Evolutionary conservation across 2,113 vertebrate species (phyloP).

Genomic region (Elanus axillaris): DNA sequence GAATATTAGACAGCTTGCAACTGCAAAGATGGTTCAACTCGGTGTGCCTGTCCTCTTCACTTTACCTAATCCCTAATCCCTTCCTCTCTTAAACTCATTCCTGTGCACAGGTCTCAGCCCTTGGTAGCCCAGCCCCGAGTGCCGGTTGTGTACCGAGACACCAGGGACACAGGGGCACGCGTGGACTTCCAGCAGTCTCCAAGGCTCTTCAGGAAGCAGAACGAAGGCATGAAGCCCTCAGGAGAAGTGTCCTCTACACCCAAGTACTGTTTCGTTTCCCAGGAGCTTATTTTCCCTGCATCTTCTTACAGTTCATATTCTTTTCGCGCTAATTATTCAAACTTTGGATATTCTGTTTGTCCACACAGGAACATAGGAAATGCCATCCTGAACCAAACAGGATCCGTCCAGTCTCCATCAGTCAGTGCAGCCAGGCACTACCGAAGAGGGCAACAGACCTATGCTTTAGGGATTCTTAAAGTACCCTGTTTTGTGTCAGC

Average conservation of each 20-base stretch:
- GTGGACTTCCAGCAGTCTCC: neutral
- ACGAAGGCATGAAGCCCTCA: neutral
- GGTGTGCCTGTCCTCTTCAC: neutral
- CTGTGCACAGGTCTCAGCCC: neutral
- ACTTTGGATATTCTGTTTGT: neutral
- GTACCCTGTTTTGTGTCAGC: neutral
- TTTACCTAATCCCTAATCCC: neutral
- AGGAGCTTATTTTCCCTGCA: neutral
- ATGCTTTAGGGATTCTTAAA: neutral
- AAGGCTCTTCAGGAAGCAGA: fast-evolving
- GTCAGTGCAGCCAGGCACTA: neutral
- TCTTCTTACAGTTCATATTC: neutral
- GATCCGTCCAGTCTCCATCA: neutral
- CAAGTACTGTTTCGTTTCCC: neutral
- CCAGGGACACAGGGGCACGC: neutral
- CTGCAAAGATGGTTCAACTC: neutral
- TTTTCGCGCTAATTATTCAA: neutral
- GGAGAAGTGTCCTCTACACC: neutral
- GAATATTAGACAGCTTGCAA: neutral
- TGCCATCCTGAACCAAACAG: neutral
- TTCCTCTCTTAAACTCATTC: neutral
- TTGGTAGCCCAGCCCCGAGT: neutral
- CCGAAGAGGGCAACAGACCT: neutral
- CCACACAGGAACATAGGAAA: neutral
- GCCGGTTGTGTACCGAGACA: fast-evolving